Base-by-base conservation (phyloP, 2,797 vertebrate genomes). In the Tadarida brasiliensis region DNA sequence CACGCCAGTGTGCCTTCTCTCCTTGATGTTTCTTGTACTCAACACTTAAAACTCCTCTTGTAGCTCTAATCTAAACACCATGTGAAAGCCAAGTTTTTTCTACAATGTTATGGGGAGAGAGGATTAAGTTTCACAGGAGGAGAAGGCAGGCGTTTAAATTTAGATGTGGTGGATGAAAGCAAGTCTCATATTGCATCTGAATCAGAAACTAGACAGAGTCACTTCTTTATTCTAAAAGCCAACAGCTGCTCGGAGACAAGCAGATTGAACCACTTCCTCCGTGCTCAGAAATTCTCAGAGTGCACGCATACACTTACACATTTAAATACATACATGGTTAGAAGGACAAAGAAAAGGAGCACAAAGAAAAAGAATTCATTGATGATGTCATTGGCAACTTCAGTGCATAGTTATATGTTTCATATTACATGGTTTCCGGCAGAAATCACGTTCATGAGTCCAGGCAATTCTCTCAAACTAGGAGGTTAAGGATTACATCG, bases 181-280 rank as follows among this genome's bases (percentile, higher is more conserved):
- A 65, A 56, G 90, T 61, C 77, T 96, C 87, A 44, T 30, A 51
- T 14, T 59, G 89, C 81, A 24, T 89, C 51, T 65, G 94, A 94
- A 96, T 97, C 93, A 91, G 96, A 93, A 71, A 82, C 14, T 7
- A 77, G 87, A 61, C 77, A 61, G 92, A 90, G 51, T 44, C 33
- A 33, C 73, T 94, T 91, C 89, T 92, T 94, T 70, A 90, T 95
- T 93, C 86, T 85, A 81, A 96, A 92, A 96, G 71, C 70, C 90
- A 90, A 81, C 94, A 97, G 97, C 94, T 96, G 97, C 94, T 96
- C 89, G 30, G 91, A 94, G 77, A 80, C 63, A 28, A 87, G 87
- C 96, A 92, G 94, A 96, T 6, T 76, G 96, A 82, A 65, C 83
- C 84, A 90, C 89, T 97, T 96, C 97, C 93, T 97, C 93, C 81